These are phyloP conservation scores for Oriolus oriolus DNA, from an alignment of 2,113 vertebrate species.

Conservation along the genomic window DNA sequence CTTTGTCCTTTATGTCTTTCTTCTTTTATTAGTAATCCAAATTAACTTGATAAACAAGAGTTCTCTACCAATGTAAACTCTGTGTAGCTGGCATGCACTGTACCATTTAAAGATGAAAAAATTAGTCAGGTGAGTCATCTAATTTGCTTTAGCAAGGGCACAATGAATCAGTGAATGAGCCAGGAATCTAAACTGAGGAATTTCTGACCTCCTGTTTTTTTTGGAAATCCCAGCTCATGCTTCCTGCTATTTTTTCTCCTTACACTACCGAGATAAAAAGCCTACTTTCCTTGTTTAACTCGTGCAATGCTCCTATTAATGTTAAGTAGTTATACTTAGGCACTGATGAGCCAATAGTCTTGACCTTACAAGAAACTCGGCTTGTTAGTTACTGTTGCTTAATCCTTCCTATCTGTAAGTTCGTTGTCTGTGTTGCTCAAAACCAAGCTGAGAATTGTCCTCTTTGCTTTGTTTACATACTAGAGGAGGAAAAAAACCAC, in stretches of 20 bases:
- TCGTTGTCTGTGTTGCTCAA: not conserved
- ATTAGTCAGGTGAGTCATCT: not conserved
- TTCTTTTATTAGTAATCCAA: not conserved
- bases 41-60: conserved; percentile 1
- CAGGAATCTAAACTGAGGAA: not conserved
- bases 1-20: not conserved
- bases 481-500: not conserved
- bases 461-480: not conserved
- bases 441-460: not conserved
- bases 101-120: not conserved
- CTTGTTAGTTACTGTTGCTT: not conserved
- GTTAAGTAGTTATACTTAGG: not conserved
- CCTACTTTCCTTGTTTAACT: not conserved
- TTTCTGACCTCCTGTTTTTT: not conserved
- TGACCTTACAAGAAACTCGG: not conserved
- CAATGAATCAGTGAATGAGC: not conserved
- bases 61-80: not conserved
- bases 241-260: conserved; percentile 7
- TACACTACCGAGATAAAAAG: not conserved
- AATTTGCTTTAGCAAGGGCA: not conserved
- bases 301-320: not conserved
- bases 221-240: not conserved
- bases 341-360: not conserved
- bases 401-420: not conserved
- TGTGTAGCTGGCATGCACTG: not conserved